These are phyloP conservation scores for Torymus tubicola DNA, from an alignment of 2,888 invertebrate genomes.

Conservation along the genomic window DNA sequence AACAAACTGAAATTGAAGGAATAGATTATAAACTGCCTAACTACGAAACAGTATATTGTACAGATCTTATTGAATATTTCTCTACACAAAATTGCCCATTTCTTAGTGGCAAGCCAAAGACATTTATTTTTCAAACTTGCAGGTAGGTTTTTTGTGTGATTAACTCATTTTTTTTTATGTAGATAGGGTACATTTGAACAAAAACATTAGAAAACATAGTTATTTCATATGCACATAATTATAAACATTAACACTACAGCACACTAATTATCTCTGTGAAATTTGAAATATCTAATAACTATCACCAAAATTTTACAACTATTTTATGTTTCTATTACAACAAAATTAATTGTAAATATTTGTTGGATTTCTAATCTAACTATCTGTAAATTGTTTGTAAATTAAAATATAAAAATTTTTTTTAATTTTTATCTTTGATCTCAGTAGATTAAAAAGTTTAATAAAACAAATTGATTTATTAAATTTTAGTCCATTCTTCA, in stretches of 20 bases:
- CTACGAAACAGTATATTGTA: constrained; percentile 63
- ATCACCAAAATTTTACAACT: too few species aligned
- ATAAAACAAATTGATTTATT: too few species aligned
- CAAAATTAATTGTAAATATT: too few species aligned
- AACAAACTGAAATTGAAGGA: constrained; percentile 67
- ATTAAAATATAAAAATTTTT: too few species aligned
- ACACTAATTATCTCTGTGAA: too few species aligned
- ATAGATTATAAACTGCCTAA: constrained; percentile 60
- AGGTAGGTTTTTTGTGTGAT: constrained; percentile 67
- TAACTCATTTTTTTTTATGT: background rate
- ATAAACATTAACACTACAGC: constrained; percentile 44
- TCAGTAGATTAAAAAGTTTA: too few species aligned
- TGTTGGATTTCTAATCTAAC: too few species aligned
- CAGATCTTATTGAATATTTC: constrained; percentile 74
- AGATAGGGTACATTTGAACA: constrained; percentile 30
- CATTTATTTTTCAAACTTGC: constrained; percentile 80
- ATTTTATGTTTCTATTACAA: too few species aligned
- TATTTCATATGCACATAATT: background rate
- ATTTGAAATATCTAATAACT: too few species aligned
- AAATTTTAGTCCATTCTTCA: too few species aligned
- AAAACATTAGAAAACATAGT: background rate
- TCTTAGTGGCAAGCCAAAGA: constrained; percentile 79
- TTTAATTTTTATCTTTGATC: too few species aligned
- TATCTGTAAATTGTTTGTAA: too few species aligned
- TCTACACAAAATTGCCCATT: constrained; percentile 75